Evolutionary conservation across 2,113 vertebrate species (phyloP).

Genomic region (Ia io): DNA sequence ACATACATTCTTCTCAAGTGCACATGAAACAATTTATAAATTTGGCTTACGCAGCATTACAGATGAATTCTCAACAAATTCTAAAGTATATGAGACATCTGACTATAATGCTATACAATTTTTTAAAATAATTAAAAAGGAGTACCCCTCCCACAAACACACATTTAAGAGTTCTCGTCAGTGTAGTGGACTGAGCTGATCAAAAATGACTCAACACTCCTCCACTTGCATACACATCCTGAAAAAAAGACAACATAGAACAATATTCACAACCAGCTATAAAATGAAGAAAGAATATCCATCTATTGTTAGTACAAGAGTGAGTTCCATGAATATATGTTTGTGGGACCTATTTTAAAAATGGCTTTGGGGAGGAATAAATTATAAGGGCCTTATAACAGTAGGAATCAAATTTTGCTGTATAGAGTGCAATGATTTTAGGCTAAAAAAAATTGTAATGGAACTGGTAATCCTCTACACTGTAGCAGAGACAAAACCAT

Average conservation of each 20-base stretch:
- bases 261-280: neutral
- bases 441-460: neutral
- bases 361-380: neutral
- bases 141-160: neutral
- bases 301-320: neutral
- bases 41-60: neutral
- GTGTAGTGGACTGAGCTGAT: neutral
- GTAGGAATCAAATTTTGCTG: neutral
- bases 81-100: neutral
- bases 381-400: neutral
- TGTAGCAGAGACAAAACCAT: neutral
- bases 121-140: neutral
- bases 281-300: neutral
- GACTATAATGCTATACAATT: neutral
- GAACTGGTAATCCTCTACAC: neutral
- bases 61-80: neutral
- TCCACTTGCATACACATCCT: neutral
- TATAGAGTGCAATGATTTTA: neutral
- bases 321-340: neutral
- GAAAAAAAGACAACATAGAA: neutral
- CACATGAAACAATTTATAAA: neutral
- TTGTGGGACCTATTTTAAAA: neutral
- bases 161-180: neutral
- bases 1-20: neutral
- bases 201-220: neutral